Evolutionary conservation across 1,140 invertebrate species (phyloP), one percentile per base, ranked within the genome.

Genomic region (Drosophila repletoides): DNA sequence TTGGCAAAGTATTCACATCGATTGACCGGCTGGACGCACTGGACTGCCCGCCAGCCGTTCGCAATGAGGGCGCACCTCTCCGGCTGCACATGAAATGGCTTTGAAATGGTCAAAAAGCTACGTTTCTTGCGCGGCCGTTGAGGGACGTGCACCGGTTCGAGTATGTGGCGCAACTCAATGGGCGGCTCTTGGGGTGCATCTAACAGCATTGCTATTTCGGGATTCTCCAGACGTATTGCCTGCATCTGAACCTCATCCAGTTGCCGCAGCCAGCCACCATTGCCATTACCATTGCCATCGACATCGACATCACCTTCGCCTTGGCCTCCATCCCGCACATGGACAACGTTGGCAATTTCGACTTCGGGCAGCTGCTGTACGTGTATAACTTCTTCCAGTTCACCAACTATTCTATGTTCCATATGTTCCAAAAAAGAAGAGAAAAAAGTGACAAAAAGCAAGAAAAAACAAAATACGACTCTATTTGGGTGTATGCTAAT

Each of bases 101-200:
- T 69, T 21, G 46, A 40, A n/a, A 56, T 60, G 9, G 80, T 86
- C 40, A 66, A 56, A 41, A 66, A 69, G 52, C 75, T 80, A 0
- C 80, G 72, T 48, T 70, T 80, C 36, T 73, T 86, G 6, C 72
- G 72, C 17, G 40, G 56, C 14, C 63, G 52, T 15, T 41, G 33
- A 2, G 59, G 51, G 7, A 28, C 59, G 19, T 45, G 21, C 2
- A 34, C 15, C 2, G 38, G 19, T 1, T 46, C 46, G 5, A 51
- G 34, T 24, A 72, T 14, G 3, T 56, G 41, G 14, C 40, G 49
- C 12, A 72, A 4, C 4, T 56, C 40, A n/a, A 72, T n/a, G 5
- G 76, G 76, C 4, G 80, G 80, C 29, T 80, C 72, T 0, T 43
- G 60, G 0, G 80, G 80, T n/a, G 64, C 75, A 15, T 86, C 76